A percentile compares a stretch with the other conserved stretches of the same genome.
Conservation (phyloP, 2,113 vertebrate genomes). For the Ceratotherium simum region DNA sequence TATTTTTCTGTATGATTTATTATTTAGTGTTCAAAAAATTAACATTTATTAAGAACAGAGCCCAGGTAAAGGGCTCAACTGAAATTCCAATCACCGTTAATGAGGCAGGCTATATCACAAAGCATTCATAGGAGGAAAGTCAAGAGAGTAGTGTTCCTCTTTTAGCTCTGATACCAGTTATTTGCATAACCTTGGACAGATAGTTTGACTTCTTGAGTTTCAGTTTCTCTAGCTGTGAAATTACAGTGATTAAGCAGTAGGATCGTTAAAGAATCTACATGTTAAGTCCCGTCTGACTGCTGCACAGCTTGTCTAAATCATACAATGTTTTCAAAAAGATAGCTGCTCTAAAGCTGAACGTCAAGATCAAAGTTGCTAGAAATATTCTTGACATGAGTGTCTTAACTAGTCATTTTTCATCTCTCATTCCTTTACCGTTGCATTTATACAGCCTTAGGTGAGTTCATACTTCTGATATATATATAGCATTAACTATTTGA, state of each 20-base stretch:
- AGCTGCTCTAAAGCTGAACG: neutral
- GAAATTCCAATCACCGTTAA: neutral
- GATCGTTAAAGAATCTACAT: neutral
- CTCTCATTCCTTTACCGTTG: conserved; percentile 19
- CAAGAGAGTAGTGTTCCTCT: neutral
- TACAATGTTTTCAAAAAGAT: neutral
- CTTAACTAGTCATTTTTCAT: conserved; percentile 29
- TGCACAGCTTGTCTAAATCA: neutral
- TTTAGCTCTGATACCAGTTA: neutral
- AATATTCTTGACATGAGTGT: conserved; percentile 27
- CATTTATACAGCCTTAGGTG: neutral
- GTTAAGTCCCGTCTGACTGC: neutral
- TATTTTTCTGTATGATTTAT: neutral
- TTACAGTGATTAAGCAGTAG: neutral
- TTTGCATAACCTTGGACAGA: neutral
- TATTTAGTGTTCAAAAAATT: conserved; percentile 5
- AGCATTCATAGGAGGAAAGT: neutral
- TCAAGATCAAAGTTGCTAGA: neutral
- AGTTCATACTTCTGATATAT: neutral
- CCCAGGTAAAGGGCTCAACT: neutral
- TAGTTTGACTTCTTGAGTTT: neutral
- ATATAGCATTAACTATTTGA: neutral
- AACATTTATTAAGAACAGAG: neutral
- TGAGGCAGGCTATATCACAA: neutral
- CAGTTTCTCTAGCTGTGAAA: conserved; percentile 20